Conservation (phyloP, 2,797 vertebrate genomes). For the Melanogrammus aeglefinus region DNA sequence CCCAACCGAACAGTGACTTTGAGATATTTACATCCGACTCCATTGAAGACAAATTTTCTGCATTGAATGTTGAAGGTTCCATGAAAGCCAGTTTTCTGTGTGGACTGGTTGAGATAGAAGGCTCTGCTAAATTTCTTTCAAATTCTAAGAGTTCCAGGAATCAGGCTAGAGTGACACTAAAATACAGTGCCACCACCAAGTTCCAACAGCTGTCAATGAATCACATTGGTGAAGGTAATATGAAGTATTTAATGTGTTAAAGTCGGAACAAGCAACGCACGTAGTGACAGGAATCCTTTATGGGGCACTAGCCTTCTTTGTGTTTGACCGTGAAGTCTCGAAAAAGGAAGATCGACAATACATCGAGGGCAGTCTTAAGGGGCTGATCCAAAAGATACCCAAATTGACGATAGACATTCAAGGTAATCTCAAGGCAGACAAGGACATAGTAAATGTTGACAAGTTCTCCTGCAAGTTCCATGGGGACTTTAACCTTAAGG, state of each 20-base stretch:
- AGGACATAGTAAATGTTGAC: slow-evolving; percentile 20
- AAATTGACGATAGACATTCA: background rate
- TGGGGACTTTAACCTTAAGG: slow-evolving; percentile 6
- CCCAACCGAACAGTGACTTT: slow-evolving; percentile 11
- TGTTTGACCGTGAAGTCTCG: slow-evolving; percentile 57
- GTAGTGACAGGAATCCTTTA: slow-evolving; percentile 33
- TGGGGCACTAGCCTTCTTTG: slow-evolving; percentile 63
- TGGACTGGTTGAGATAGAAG: slow-evolving; percentile 26
- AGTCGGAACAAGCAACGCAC: too few species aligned
- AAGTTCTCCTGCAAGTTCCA: slow-evolving; percentile 51
- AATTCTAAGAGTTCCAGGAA: slow-evolving; percentile 12
- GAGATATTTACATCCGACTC: slow-evolving; percentile 38
- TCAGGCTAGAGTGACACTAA: slow-evolving; percentile 38
- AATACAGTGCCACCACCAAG: slow-evolving; percentile 29
- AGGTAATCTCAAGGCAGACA: slow-evolving; percentile 37
- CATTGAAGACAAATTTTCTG: slow-evolving; percentile 33
- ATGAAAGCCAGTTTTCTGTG: slow-evolving; percentile 38
- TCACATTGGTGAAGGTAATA: slow-evolving; percentile 34
- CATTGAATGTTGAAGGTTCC: slow-evolving; percentile 31
- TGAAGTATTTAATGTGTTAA: too few species aligned
- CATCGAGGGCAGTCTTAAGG: slow-evolving; percentile 44
- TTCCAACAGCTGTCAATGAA: slow-evolving; percentile 53
- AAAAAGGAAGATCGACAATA: slow-evolving; percentile 41
- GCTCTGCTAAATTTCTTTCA: too few species aligned
- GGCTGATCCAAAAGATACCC: slow-evolving; percentile 37